A percentile compares a stretch with the other conserved stretches of the same genome.
These are phyloP conservation scores for Volucella zonaria DNA, from an alignment of 2,888 invertebrate species.

Conservation along the genomic window DNA sequence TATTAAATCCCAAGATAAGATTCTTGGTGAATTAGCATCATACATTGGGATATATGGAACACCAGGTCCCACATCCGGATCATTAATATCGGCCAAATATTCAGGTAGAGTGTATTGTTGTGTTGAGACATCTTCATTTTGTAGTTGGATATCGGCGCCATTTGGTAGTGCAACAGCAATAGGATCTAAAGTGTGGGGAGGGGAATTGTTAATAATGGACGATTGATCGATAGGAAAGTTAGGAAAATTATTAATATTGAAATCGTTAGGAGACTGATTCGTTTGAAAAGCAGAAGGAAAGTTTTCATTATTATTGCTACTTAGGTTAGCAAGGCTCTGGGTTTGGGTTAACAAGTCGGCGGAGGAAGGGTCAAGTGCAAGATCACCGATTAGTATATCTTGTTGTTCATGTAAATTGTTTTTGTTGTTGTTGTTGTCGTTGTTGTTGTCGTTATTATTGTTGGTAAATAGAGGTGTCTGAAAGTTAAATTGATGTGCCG, in stretches of 20 bases:
- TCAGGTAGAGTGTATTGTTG: conserved; percentile 77
- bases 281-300: conserved; percentile 38
- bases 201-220: conserved; percentile 78
- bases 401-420: conserved; percentile 47
- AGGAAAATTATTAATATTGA: conserved; percentile 76
- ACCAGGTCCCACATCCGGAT: conserved; percentile 80
- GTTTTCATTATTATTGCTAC: conserved; percentile 27
- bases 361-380: conserved; percentile 58
- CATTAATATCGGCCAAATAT: conserved; percentile 80
- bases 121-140: conserved; percentile 13
- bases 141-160: conserved; percentile 38
- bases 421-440: conserved; percentile 59
- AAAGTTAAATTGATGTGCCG: conserved; percentile 50
- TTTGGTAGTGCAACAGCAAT: conserved; percentile 80
- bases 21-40: conserved; percentile 74
- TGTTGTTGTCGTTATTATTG: conserved; percentile 32
- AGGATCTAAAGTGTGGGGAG: conserved; percentile 80
- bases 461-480: conserved; percentile 40
- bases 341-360: conserved; percentile 44
- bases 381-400: conserved; percentile 58
- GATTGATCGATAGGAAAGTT: conserved; percentile 76
- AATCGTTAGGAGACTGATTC: conserved; percentile 71
- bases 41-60: conserved; percentile 77
- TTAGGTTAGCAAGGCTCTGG: conserved; percentile 34
- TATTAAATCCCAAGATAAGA: conserved; percentile 81